A percentile compares a stretch with the other conserved stretches of the same genome.
Evolutionary conservation across 64 coral and sea anemone species (phyloP).

Genomic region (Stichodactyla helianthus): DNA sequence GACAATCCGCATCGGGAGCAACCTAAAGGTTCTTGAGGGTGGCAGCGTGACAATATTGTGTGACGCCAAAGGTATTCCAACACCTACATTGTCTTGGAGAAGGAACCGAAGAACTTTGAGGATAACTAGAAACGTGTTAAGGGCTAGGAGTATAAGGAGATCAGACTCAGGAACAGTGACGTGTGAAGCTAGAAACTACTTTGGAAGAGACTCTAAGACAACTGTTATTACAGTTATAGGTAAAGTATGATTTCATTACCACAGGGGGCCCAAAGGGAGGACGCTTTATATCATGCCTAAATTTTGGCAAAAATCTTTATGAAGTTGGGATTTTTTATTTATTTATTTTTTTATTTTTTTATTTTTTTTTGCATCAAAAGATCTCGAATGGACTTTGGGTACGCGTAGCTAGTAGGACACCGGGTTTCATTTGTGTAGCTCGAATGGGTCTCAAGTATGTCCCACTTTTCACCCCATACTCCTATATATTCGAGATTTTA

Average conservation of each 20-base stretch:
- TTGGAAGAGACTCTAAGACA: slow-evolving; percentile 41
- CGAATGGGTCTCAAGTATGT: no score
- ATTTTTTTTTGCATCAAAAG: no score
- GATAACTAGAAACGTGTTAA: slow-evolving; percentile 33
- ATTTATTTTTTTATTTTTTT: no score
- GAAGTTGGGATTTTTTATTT: no score
- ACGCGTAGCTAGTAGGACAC: no score
- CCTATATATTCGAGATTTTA: no score
- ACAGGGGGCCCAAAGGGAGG: no score
- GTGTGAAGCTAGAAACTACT: slow-evolving; percentile 62
- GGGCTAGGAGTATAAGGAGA: slow-evolving; percentile 15
- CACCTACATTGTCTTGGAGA: slow-evolving; percentile 52
- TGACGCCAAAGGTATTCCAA: slow-evolving; percentile 50
- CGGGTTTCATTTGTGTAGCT: no score
- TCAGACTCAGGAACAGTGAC: slow-evolving; percentile 43
- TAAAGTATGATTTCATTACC: slow-evolving; percentile 18
- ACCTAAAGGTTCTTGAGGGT: slow-evolving; percentile 28
- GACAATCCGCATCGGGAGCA: slow-evolving; percentile 33
- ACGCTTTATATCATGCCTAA: no score
- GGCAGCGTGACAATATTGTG: slow-evolving; percentile 40
- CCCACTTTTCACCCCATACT: no score
- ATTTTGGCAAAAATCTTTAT: no score
- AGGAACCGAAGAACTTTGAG: slow-evolving; percentile 30
- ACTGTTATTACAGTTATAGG: slow-evolving; percentile 52
- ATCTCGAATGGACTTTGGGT: no score